These are phyloP conservation scores for Buceros bicornis DNA, from an alignment of 2,797 vertebrate genomes.

Conservation along the genomic window DNA sequence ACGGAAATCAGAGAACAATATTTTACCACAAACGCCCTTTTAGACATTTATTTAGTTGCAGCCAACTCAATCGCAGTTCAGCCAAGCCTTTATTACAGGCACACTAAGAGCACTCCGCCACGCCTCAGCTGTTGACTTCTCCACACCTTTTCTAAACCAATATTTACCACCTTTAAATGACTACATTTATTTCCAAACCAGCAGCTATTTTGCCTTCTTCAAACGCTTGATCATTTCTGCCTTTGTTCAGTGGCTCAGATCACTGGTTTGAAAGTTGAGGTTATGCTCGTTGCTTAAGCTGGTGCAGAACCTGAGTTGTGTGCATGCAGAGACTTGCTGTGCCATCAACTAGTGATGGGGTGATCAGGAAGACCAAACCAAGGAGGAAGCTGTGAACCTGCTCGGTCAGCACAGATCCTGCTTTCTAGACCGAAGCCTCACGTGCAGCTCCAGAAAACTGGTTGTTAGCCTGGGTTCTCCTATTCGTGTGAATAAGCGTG, in stretches of 20 bases:
- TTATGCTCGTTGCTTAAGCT: background rate
- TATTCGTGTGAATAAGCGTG: background rate
- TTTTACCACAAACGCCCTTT: background rate
- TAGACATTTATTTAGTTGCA: constrained; percentile 1
- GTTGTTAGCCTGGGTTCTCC: background rate
- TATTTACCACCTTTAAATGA: background rate
- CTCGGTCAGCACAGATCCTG: rapidly evolving
- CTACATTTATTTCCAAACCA: background rate
- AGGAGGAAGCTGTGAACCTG: background rate
- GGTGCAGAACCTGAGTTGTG: background rate
- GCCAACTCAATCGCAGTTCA: background rate
- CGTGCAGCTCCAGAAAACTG: background rate
- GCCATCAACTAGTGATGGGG: background rate
- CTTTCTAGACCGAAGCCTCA: background rate
- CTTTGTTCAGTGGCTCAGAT: background rate
- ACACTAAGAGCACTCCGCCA: background rate
- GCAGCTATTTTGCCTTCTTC: background rate
- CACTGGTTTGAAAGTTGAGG: background rate
- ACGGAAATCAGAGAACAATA: background rate
- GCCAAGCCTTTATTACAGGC: background rate
- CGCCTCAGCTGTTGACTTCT: background rate
- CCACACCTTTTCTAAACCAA: background rate
- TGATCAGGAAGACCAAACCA: background rate
- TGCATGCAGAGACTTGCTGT: background rate
- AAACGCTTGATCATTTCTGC: background rate